Conservation (phyloP, 2,888 invertebrate genomes). For the Empis livida region DNA sequence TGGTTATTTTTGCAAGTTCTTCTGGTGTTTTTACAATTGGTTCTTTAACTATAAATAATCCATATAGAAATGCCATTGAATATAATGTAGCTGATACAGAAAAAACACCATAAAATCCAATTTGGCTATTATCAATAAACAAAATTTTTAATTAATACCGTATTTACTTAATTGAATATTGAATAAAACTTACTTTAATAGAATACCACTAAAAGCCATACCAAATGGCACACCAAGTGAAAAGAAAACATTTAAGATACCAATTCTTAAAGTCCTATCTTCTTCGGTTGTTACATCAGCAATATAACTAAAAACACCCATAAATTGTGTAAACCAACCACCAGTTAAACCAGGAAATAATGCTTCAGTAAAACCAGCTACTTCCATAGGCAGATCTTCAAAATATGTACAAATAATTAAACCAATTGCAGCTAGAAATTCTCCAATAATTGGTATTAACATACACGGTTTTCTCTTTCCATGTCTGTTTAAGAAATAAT, state of each 20-base stretch:
- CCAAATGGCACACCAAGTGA: slow-evolving; percentile 81
- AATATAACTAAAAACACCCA: slow-evolving; percentile 82
- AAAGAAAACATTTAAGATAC: slow-evolving; percentile 77
- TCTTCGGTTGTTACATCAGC: slow-evolving; percentile 75
- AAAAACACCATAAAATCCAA: slow-evolving; percentile 74
- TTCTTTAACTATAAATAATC: slow-evolving; percentile 58
- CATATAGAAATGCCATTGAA: slow-evolving; percentile 60
- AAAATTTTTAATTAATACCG: background rate
- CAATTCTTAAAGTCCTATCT: slow-evolving; percentile 71
- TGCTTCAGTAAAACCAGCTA: slow-evolving; percentile 65
- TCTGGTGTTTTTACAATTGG: slow-evolving; percentile 26
- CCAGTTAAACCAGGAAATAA: slow-evolving; percentile 68
- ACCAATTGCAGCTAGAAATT: slow-evolving; percentile 64
- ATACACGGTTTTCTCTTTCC: slow-evolving; percentile 52
- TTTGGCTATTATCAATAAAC: slow-evolving; percentile 35
- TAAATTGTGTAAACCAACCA: slow-evolving; percentile 82
- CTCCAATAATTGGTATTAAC: slow-evolving; percentile 68
- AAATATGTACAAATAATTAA: slow-evolving; percentile 69
- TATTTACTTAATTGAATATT: background rate
- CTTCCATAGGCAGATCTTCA: slow-evolving; percentile 67
- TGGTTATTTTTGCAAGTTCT: slow-evolving; percentile 17
- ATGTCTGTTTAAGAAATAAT: slow-evolving; percentile 17
- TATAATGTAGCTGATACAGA: slow-evolving; percentile 63
- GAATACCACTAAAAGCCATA: slow-evolving; percentile 73
- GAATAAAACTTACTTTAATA: slow-evolving; percentile 40